A percentile compares a stretch with the other conserved stretches of the same genome.
These are phyloP conservation scores for Clistopyga incitator DNA, from an alignment of 2,888 invertebrate genomes.

Conservation along the genomic window DNA sequence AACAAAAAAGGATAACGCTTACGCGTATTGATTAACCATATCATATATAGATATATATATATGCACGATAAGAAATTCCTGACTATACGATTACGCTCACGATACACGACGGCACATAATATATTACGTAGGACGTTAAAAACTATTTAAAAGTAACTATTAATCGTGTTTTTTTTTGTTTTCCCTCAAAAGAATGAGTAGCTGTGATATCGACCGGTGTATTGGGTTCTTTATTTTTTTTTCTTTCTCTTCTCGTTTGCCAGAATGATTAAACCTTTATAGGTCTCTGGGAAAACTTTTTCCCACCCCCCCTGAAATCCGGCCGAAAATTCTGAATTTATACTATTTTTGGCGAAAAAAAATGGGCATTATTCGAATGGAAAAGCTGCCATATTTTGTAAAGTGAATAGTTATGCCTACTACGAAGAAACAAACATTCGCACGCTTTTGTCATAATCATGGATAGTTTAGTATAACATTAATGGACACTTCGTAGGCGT, in stretches of 20 bases:
- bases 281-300: not conserved
- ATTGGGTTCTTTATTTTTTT: conserved; percentile 74
- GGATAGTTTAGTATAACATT: too few species aligned
- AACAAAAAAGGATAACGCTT: conserved; percentile 63
- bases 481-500: too few species aligned
- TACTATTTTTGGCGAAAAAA: not conserved
- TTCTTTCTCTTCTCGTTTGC: conserved; percentile 23
- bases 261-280: not conserved
- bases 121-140: conserved; percentile 61
- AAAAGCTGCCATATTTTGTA: too few species aligned
- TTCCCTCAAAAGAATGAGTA: conserved; percentile 76
- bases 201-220: conserved; percentile 83
- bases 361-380: too few species aligned
- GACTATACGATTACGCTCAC: conserved; percentile 51
- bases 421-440: too few species aligned
- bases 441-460: too few species aligned
- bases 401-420: too few species aligned
- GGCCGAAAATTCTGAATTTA: not conserved
- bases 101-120: conserved; percentile 57
- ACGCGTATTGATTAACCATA: conserved; percentile 62
- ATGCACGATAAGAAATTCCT: conserved; percentile 56
- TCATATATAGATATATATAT: conserved; percentile 62
- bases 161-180: conserved; percentile 54
- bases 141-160: conserved; percentile 67
- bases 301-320: not conserved